These are phyloP conservation scores for Sander lucioperca DNA, from an alignment of 2,113 vertebrate genomes.

Conservation along the genomic window DNA sequence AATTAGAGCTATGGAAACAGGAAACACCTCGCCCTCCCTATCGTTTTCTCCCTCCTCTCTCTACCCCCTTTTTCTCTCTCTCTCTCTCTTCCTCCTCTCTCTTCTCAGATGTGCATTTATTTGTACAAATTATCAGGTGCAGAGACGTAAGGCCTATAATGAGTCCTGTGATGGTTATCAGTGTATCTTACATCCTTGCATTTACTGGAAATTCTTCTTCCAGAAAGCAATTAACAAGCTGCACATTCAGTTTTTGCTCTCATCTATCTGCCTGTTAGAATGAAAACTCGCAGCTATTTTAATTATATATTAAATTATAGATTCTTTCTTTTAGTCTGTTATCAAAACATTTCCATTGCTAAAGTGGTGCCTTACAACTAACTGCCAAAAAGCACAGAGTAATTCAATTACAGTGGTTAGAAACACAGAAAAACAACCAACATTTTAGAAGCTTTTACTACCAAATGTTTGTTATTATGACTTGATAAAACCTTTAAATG, in stretches of 20 bases:
- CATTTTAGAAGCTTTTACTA: background rate
- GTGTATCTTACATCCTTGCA: slow-evolving; percentile 22
- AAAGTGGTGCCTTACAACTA: background rate
- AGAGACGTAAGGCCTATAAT: slow-evolving; percentile 57
- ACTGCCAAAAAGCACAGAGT: background rate
- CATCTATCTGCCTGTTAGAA: slow-evolving; percentile 2
- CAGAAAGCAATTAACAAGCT: slow-evolving; percentile 24
- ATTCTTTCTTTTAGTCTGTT: background rate
- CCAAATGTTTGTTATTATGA: background rate
- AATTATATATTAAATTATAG: background rate
- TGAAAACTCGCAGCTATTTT: background rate
- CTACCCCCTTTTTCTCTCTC: slow-evolving; percentile 18
- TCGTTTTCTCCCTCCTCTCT: slow-evolving; percentile 53
- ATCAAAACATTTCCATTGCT: background rate
- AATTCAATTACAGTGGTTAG: background rate
- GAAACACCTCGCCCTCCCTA: slow-evolving; percentile 85
- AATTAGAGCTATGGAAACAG: slow-evolving; percentile 87
- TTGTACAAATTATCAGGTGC: slow-evolving; percentile 69
- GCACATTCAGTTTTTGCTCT: background rate
- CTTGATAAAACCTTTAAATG: background rate
- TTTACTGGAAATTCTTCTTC: slow-evolving; percentile 75
- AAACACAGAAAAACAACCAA: background rate
- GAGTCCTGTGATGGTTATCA: slow-evolving; percentile 67
- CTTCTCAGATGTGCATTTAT: slow-evolving; percentile 68
- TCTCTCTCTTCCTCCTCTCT: slow-evolving; percentile 27